Base-by-base conservation (phyloP, 2,888 invertebrate genomes). In the Hesperia comma region DNA sequence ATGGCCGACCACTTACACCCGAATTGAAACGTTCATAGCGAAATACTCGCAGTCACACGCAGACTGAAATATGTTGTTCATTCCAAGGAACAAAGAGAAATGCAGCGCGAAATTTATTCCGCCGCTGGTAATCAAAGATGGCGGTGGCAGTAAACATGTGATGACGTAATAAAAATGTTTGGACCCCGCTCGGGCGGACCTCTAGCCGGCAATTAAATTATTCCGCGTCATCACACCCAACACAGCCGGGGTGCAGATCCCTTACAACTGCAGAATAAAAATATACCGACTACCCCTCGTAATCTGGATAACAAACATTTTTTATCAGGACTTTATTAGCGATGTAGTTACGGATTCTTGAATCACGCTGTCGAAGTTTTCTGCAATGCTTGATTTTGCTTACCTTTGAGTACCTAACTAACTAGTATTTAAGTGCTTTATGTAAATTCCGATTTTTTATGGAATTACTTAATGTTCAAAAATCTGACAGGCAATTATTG, bases 151-250 rank as follows among this genome's bases (percentile, higher is more conserved):
- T 54, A 19, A 60, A 46, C 58, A 60, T 53, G 46, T 46, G 43
- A 46, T 60, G 60, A 66, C 60, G 66, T 15, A 60, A 66, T 46
- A 66, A 66, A 66, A 66, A 66, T 53, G 60, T 58, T 46, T 37
- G 54, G 66, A 37, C 60, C 54, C 33, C 14, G 12, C 37, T 37
- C 37, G 12, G 8, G 37, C 37, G 43, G 43, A 15, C 15, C 43
- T 17, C 15, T 54, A 21, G 40, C 74, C 81, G 80, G 82, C 88
- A 88, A 89, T 90, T 90, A 90, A 89, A 90, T 89, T 88, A 87
- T 83, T 82, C 80, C 84, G 79, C 87, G 77, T 85, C 84, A 87
- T 87, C 87, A 76, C 85, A 82, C 80, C 64, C 60, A 14, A 49
- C n/a, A 37, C 60, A n/a, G 40, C 15, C 46, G 63, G 63, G 56